phyloP scores from a whole-genome alignment of 2,113 vertebrate species.

The Patagioenas fasciata region DNA sequence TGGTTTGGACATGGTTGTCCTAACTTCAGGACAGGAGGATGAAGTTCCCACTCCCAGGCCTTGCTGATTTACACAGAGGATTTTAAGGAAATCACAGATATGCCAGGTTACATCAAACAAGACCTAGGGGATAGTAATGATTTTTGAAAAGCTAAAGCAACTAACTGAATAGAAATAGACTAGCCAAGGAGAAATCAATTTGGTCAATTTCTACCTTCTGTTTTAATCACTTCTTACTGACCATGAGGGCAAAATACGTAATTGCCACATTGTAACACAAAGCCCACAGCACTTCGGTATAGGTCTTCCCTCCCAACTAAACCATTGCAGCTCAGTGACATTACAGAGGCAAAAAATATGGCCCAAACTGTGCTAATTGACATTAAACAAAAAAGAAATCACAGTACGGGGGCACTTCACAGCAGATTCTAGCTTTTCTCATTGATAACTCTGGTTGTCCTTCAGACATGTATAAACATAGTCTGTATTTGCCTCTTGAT shows the following conservation, averaged over 20 bases:
- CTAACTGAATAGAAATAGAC: neutral
- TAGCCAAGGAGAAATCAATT: neutral
- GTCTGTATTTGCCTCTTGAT: neutral
- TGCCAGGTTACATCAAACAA: neutral
- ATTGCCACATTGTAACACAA: neutral
- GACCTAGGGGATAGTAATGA: neutral
- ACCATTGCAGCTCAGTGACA: neutral
- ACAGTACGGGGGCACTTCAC: neutral
- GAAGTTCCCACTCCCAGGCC: neutral
- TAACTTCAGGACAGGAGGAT: neutral
- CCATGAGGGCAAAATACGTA: accelerated
- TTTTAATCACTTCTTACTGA: neutral
- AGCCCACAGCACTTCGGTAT: neutral
- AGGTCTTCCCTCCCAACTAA: neutral
- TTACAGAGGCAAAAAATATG: neutral
- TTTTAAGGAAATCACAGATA: neutral
- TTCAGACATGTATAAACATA: neutral
- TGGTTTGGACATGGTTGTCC: neutral
- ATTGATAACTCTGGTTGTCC: neutral
- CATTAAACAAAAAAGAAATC: neutral
- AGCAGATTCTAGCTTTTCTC: neutral
- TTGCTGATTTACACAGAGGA: neutral
- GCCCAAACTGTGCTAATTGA: neutral
- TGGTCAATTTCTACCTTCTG: neutral
- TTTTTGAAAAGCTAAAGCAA: neutral